Conservation (phyloP, 2,113 vertebrate species). For the Balaenoptera acutorostrata region DNA sequence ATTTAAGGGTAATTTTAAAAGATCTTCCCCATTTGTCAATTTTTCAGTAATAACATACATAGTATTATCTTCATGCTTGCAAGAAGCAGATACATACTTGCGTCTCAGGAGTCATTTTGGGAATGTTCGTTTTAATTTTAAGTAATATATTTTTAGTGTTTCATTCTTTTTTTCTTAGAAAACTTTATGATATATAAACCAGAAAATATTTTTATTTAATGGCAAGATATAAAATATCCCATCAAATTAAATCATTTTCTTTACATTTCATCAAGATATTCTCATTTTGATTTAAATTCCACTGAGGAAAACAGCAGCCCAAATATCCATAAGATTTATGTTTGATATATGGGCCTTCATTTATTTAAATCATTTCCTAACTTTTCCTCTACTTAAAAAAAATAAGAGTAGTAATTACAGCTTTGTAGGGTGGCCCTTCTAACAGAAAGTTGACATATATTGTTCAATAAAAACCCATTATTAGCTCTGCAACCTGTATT, state of each 20-base stretch:
- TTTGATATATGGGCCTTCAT: slow-evolving; percentile 3
- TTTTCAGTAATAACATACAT: background rate
- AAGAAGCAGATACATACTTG: background rate
- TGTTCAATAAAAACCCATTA: background rate
- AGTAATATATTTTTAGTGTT: background rate
- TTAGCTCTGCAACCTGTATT: background rate
- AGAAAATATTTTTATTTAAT: background rate
- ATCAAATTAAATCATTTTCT: background rate
- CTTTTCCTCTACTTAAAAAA: slow-evolving; percentile 41
- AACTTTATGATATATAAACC: background rate
- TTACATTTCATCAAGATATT: background rate
- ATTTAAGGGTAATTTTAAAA: background rate
- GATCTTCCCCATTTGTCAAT: background rate
- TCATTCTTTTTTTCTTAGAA: background rate
- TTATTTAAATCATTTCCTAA: slow-evolving; percentile 38
- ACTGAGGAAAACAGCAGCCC: slow-evolving; percentile 50
- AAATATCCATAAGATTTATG: background rate
- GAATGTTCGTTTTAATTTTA: background rate
- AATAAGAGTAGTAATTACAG: slow-evolving; percentile 39
- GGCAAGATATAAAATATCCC: background rate
- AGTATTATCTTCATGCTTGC: background rate
- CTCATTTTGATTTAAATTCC: slow-evolving; percentile 31
- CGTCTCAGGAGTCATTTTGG: background rate
- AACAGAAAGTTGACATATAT: background rate
- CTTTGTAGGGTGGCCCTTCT: background rate